Evolutionary conservation across 2,113 vertebrate species (phyloP).

Genomic region (Pomatorhinus ruficollis): DNA sequence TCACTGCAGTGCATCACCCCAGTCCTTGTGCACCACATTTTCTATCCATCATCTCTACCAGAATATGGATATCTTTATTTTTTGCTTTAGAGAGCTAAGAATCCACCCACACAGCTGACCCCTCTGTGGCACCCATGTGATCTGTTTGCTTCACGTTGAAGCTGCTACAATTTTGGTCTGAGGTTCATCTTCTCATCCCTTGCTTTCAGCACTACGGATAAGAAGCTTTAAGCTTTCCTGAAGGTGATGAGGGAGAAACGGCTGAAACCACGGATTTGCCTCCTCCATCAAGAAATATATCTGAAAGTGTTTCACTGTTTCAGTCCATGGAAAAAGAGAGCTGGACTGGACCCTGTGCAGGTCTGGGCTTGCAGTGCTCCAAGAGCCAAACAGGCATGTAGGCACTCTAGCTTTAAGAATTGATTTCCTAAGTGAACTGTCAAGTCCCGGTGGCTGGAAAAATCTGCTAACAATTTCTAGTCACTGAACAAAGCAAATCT

Average conservation of each 20-base stretch:
- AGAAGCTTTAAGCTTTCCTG: not conserved
- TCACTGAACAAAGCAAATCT: slow-evolving; percentile 55
- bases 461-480: slow-evolving; percentile 68
- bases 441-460: slow-evolving; percentile 44
- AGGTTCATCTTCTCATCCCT: not conserved
- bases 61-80: not conserved
- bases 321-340: not conserved
- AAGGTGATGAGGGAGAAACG: not conserved
- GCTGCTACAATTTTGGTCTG: not conserved
- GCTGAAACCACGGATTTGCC: not conserved
- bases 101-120: not conserved
- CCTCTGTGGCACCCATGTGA: accelerated
- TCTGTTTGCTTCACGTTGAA: accelerated
- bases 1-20: not conserved
- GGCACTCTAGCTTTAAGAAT: slow-evolving; percentile 11
- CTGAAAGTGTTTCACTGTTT: not conserved
- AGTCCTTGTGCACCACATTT: not conserved
- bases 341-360: not conserved
- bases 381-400: not conserved
- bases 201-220: not conserved
- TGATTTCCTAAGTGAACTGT: slow-evolving; percentile 51
- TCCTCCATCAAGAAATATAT: not conserved
- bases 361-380: not conserved
- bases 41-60: not conserved
- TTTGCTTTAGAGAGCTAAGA: not conserved